Conservation (phyloP, 2,888 invertebrate genomes). For the Drosophila anomelani region DNA sequence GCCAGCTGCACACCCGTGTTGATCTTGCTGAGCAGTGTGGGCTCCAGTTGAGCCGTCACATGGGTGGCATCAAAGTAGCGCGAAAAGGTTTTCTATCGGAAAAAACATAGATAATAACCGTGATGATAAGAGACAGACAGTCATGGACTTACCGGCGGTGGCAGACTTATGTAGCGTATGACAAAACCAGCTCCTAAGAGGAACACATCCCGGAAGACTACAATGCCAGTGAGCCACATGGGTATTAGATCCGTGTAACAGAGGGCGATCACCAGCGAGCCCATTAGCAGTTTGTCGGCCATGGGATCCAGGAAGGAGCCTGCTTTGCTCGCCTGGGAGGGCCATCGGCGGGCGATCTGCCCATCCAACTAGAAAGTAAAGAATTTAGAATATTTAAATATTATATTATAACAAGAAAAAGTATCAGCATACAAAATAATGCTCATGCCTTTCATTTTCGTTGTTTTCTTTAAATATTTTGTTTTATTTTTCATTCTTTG, state of each 20-base stretch:
- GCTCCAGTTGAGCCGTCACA: slow-evolving; percentile 96
- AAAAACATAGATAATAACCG: background rate
- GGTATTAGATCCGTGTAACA: slow-evolving; percentile 95
- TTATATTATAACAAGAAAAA: no score
- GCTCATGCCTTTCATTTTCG: background rate
- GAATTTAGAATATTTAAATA: no score
- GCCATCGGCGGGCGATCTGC: slow-evolving; percentile 97
- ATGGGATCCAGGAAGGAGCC: slow-evolving; percentile 98
- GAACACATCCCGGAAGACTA: slow-evolving; percentile 92
- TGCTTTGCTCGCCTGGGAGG: slow-evolving; percentile 95
- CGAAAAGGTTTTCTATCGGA: slow-evolving; percentile 91
- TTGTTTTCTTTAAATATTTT: background rate
- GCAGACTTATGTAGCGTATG: slow-evolving; percentile 95
- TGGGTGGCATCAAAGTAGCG: slow-evolving; percentile 96
- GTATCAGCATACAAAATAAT: background rate
- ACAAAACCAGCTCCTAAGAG: slow-evolving; percentile 94
- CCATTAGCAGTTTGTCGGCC: slow-evolving; percentile 97
- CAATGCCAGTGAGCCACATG: slow-evolving; percentile 90
- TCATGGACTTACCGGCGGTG: slow-evolving; percentile 90
- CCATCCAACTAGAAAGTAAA: slow-evolving; percentile 91
- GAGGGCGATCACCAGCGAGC: slow-evolving; percentile 93
- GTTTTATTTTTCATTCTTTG: background rate
- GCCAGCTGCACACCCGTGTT: slow-evolving; percentile 96
- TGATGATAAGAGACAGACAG: rapidly evolving
- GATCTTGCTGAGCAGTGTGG: slow-evolving; percentile 96